A percentile compares a stretch with the other conserved stretches of the same genome.
These are phyloP conservation scores for Toxostoma redivivum DNA, from an alignment of 2,113 vertebrate genomes.

Conservation along the genomic window DNA sequence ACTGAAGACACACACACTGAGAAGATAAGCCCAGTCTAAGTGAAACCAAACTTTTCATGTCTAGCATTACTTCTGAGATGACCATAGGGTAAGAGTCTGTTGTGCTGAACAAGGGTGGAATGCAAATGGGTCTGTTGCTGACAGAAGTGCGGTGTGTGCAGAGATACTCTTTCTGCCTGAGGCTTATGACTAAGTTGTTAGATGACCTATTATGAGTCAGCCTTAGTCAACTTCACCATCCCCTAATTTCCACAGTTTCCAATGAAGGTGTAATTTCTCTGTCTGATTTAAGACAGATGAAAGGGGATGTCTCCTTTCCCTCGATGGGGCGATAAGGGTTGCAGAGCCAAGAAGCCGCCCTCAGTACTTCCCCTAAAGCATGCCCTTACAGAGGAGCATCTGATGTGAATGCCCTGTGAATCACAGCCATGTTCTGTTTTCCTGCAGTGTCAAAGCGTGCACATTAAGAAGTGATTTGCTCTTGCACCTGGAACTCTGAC, in stretches of 20 bases:
- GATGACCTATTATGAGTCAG: constrained; percentile 13
- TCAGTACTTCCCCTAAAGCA: neutral
- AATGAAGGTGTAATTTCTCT: constrained; percentile 48
- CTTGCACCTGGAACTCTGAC: neutral
- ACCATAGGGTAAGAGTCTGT: neutral
- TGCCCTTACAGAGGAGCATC: neutral
- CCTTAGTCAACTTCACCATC: constrained; percentile 2
- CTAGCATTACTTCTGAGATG: neutral
- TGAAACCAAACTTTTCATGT: neutral
- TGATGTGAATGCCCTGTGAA: neutral
- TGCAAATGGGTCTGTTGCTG: neutral
- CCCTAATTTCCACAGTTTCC: constrained; percentile 43
- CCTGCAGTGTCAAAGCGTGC: neutral
- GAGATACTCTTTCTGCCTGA: neutral
- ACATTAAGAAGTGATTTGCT: neutral
- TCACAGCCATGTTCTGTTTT: neutral
- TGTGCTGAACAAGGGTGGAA: neutral
- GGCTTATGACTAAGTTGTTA: constrained; percentile 1
- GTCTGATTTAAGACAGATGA: constrained; percentile 28
- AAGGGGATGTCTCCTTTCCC: constrained; percentile 29
- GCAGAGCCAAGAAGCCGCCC: neutral
- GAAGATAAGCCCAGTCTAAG: neutral
- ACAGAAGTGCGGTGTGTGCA: neutral
- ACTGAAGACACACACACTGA: neutral
- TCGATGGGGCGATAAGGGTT: neutral